Evolutionary conservation across 2,113 vertebrate species (phyloP).

Genomic region (Trematocara unimaculatum): DNA sequence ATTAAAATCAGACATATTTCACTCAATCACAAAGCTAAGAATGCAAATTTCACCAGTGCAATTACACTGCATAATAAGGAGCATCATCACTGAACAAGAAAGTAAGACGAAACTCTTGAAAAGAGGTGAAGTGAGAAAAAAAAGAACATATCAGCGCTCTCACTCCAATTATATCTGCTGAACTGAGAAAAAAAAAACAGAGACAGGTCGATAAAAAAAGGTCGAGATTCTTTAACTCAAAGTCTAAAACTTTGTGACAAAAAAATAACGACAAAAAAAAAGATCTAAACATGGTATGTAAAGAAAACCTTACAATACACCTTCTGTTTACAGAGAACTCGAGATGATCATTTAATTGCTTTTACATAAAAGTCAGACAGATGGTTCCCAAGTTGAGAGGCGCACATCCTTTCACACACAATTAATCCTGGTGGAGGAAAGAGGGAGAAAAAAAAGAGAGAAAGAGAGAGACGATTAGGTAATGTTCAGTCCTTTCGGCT

Average conservation of each 20-base stretch:
- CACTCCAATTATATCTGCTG: not conserved
- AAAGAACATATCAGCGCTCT: not conserved
- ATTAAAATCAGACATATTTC: not conserved
- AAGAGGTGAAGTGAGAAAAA: not conserved
- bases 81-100: not conserved
- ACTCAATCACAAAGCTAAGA: not conserved
- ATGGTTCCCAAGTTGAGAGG: not conserved
- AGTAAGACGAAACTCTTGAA: not conserved
- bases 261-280: not conserved
- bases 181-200: not conserved
- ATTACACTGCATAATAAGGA: not conserved
- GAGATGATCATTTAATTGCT: not conserved
- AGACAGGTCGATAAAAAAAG: not conserved
- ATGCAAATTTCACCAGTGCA: not conserved
- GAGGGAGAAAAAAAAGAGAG: not conserved
- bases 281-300: not conserved
- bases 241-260: not conserved
- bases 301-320: not conserved
- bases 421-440: constrained; percentile 23
- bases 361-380: not conserved
- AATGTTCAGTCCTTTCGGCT: not conserved
- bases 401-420: not conserved
- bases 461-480: not conserved
- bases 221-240: not conserved
- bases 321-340: not conserved